Conservation (phyloP, 2,888 invertebrate genomes). For the Folsomia manolachei region DNA sequence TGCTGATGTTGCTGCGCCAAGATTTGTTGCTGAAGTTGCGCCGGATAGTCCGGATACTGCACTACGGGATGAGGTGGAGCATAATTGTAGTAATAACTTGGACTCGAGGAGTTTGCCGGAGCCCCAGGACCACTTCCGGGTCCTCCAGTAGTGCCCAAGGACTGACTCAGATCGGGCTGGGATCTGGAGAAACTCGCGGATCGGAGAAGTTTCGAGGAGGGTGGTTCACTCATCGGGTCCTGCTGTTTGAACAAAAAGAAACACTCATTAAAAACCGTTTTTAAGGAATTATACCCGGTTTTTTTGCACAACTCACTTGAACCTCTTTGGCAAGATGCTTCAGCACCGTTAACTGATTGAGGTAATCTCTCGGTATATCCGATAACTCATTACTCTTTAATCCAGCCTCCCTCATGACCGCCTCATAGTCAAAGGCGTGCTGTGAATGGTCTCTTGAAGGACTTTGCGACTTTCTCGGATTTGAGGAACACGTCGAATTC, state of each 20-base stretch:
- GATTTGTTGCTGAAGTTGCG: too few species aligned
- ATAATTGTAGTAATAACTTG: slow-evolving; percentile 38
- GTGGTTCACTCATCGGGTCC: slow-evolving; percentile 44
- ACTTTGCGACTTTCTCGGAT: slow-evolving; percentile 35
- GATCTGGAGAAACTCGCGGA: slow-evolving; percentile 66
- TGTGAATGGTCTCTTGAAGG: slow-evolving; percentile 22
- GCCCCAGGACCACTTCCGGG: slow-evolving; percentile 2
- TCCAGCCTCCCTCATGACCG: slow-evolving; percentile 49
- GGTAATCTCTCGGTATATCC: slow-evolving; percentile 79
- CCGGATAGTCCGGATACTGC: background rate
- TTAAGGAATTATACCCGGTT: background rate
- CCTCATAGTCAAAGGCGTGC: slow-evolving; percentile 21
- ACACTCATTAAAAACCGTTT: slow-evolving; percentile 8
- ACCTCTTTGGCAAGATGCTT: slow-evolving; percentile 82
- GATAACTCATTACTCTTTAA: slow-evolving; percentile 65
- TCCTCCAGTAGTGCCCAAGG: slow-evolving; percentile 25
- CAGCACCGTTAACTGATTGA: slow-evolving; percentile 76
- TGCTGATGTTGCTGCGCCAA: slow-evolving; percentile 29
- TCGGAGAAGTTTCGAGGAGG: slow-evolving; percentile 40
- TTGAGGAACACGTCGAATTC: slow-evolving; percentile 36
- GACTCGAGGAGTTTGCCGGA: slow-evolving; percentile 32
- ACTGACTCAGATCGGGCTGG: slow-evolving; percentile 75
- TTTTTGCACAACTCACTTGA: slow-evolving; percentile 33
- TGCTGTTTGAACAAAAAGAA: slow-evolving; percentile 30
- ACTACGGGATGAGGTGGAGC: slow-evolving; percentile 29